Conservation (phyloP, 2,113 vertebrate species). For the pig (Sus scrofa) region T2T-Sscrofa CM000814.6:67839501-67840000, state of each 20-base stretch:
- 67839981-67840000: neutral
- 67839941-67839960: neutral
- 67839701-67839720: neutral
- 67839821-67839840: neutral
- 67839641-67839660: neutral
- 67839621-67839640: neutral
- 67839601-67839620: neutral
- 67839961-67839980: neutral
- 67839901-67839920: neutral
- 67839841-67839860: neutral
- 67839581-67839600: neutral
- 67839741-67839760: neutral
- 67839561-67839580: neutral
- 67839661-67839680: too few relatives aligned
- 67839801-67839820: neutral
- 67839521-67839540: neutral
- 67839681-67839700: neutral
- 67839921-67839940: accelerated
- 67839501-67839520: neutral
- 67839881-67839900: neutral
- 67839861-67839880: too few relatives aligned
- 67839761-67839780: neutral
- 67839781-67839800: neutral
- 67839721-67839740: too few relatives aligned
- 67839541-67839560: neutral